Evolutionary conservation across 2,113 vertebrate genomes (phyloP).

Genomic region (Nycticebus coucang): DNA sequence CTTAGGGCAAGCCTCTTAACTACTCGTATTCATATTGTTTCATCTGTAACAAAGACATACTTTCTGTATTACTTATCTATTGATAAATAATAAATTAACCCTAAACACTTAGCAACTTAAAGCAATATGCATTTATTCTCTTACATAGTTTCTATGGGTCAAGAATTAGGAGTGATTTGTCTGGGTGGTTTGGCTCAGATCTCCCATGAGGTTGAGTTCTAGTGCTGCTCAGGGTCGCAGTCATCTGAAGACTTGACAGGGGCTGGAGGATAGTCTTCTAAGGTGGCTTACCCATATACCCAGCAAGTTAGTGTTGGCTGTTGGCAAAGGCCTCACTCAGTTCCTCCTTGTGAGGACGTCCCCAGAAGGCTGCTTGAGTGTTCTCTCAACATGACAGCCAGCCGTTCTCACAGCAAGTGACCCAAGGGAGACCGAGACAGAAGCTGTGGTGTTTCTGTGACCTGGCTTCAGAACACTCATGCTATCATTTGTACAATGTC

Average conservation of each 20-base stretch:
- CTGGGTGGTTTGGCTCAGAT: background rate
- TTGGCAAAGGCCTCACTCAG: background rate
- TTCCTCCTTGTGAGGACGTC: background rate
- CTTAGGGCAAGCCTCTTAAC: background rate
- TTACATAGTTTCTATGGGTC: background rate
- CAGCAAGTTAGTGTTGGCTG: background rate
- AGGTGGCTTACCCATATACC: background rate
- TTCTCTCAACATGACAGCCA: background rate
- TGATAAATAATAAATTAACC: background rate
- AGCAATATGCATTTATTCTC: background rate
- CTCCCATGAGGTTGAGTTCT: background rate
- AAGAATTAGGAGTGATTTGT: background rate
- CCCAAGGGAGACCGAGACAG: background rate
- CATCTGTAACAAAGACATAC: background rate
- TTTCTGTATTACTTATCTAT: background rate
- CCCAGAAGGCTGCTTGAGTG: background rate
- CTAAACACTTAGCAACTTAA: background rate
- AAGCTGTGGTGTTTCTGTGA: background rate
- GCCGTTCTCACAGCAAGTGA: background rate
- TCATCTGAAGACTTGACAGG: background rate
- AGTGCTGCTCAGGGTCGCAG: background rate
- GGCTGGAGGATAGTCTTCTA: background rate
- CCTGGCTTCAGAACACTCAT: background rate
- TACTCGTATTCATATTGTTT: background rate
- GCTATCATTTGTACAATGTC: background rate